A percentile compares a stretch with the other conserved stretches of the same genome.
Evolutionary conservation across 1,140 invertebrate species (phyloP).

Genomic region (Asbolus verrucosus): DNA sequence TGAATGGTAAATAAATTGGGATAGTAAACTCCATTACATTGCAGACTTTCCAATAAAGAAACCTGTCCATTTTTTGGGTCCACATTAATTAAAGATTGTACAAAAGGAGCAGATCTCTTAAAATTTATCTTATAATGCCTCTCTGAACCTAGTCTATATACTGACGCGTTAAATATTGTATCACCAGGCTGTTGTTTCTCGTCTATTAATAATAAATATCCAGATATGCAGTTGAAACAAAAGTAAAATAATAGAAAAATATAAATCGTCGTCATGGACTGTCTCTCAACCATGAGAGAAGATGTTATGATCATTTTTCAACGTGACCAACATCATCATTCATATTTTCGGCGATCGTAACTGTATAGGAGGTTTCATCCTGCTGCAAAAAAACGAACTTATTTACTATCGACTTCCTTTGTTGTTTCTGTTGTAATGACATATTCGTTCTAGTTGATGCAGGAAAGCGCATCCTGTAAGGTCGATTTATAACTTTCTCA

Average conservation of each 20-base stretch:
- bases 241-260: constrained; percentile 53
- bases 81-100: constrained; percentile 80
- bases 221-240: constrained; percentile 18
- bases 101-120: constrained; percentile 84
- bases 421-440: not conserved
- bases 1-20: constrained; percentile 87
- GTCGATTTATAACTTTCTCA: constrained; percentile 1
- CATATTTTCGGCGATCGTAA: constrained; percentile 14
- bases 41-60: constrained; percentile 77
- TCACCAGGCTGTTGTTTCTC: constrained; percentile 76
- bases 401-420: not conserved
- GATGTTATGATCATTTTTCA: constrained; percentile 53
- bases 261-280: constrained; percentile 18
- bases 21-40: constrained; percentile 84
- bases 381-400: constrained; percentile 3
- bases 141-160: constrained; percentile 80
- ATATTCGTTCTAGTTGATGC: constrained; percentile 8
- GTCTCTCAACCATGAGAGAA: constrained; percentile 54
- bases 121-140: constrained; percentile 80
- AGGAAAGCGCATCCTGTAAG: constrained; percentile 22
- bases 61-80: constrained; percentile 80
- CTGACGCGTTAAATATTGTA: constrained; percentile 82
- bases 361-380: constrained; percentile 40
- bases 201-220: constrained; percentile 79
- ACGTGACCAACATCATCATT: constrained; percentile 46